A percentile compares a stretch with the other conserved stretches of the same genome.
Conservation (phyloP, 2,888 invertebrate genomes). For the Caenorhabditis auriculariae region DNA sequence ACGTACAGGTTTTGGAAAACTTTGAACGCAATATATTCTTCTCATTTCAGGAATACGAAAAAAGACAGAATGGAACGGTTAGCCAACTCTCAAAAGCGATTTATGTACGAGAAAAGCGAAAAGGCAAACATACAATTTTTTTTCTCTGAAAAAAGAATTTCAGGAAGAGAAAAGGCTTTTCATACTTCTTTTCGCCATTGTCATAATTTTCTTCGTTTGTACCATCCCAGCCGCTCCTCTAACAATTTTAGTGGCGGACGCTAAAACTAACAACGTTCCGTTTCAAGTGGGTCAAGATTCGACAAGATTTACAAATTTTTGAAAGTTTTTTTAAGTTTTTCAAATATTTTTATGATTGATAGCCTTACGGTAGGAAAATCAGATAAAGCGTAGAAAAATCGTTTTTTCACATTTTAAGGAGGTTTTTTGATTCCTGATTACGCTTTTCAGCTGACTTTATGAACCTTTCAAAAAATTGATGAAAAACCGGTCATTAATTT, state of each 20-base stretch:
- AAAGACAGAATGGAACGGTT: conserved; percentile 62
- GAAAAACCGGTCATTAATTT: conserved; percentile 1
- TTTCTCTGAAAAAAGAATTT: conserved; percentile 3
- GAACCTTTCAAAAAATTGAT: no score
- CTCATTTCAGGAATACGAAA: conserved; percentile 61
- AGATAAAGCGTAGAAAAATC: conserved; percentile 1
- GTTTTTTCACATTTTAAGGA: no score
- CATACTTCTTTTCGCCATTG: conserved; percentile 66
- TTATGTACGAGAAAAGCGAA: conserved; percentile 48
- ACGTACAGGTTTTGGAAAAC: conserved; percentile 62
- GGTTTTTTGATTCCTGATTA: no score
- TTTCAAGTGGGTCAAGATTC: conserved; percentile 49
- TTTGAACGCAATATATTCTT: not conserved
- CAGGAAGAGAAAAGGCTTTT: conserved; percentile 67
- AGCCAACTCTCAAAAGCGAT: conserved; percentile 46
- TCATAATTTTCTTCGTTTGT: conserved; percentile 67
- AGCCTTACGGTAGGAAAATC: no score
- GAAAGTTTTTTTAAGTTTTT: no score
- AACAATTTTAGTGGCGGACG: conserved; percentile 66
- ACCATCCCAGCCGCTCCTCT: conserved; percentile 67
- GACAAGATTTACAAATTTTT: no score
- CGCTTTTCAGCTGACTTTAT: no score
- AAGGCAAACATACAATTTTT: conserved; percentile 8
- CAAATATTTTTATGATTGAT: no score
- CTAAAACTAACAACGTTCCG: conserved; percentile 49